Percentiles rank a stretch among this genome's conserved stretches.
These are phyloP conservation scores for Actias luna DNA, from an alignment of 2,888 invertebrate species.

Conservation along the genomic window DNA sequence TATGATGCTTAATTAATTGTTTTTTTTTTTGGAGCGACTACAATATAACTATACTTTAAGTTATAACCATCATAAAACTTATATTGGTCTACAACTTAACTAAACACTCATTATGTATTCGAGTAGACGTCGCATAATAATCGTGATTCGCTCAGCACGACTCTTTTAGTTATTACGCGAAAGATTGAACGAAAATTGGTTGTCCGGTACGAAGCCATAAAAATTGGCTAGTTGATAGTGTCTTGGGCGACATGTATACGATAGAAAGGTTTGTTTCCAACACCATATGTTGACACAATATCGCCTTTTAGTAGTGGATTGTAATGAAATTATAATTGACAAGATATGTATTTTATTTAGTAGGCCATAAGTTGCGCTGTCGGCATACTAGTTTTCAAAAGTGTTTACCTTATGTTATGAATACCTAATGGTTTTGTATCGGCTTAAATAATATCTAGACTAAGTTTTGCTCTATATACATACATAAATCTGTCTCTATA, in stretches of 20 bases:
- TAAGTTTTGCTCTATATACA: too few species aligned
- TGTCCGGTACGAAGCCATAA: conserved; percentile 41
- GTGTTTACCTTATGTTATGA: conserved; percentile 25
- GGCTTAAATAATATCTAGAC: neutral
- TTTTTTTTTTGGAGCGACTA: conserved; percentile 33
- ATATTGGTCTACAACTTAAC: conserved; percentile 46
- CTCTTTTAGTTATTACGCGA: conserved; percentile 63
- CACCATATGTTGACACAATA: neutral
- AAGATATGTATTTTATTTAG: too few species aligned
- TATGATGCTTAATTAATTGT: conserved; percentile 34
- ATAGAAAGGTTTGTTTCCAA: conserved; percentile 47
- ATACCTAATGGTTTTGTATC: neutral
- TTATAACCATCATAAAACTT: conserved; percentile 47
- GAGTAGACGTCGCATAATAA: conserved; percentile 60
- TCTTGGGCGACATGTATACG: conserved; percentile 41
- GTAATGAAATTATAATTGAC: conserved; percentile 8
- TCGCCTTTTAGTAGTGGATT: neutral
- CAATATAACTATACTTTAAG: conserved; percentile 41
- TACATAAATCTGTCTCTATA: too few species aligned
- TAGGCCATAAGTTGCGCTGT: neutral
- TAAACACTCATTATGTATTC: conserved; percentile 51
- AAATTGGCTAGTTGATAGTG: conserved; percentile 31
- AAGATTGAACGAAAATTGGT: conserved; percentile 64
- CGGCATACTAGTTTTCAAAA: conserved; percentile 7
- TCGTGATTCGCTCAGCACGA: conserved; percentile 69